phyloP scores from a whole-genome alignment of 2,113 vertebrate genomes.

The Sturnus vulgaris region DNA sequence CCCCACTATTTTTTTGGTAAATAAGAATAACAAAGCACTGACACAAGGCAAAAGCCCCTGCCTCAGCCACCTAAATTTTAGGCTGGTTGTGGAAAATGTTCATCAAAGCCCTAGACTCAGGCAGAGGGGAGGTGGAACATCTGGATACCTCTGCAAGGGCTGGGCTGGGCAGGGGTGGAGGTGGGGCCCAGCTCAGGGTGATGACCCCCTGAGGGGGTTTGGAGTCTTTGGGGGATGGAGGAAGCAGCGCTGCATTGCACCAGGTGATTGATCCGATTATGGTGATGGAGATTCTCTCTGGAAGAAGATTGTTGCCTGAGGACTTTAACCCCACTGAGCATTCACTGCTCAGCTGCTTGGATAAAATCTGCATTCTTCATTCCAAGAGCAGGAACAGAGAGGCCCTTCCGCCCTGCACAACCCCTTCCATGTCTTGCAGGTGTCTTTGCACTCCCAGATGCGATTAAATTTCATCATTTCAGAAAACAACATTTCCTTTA shows the following conservation, averaged over 20 bases:
- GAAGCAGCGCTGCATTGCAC: fast-evolving
- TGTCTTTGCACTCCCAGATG: background rate
- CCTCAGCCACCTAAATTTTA: background rate
- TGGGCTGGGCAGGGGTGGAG: background rate
- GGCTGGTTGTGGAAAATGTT: background rate
- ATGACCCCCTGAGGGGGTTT: background rate
- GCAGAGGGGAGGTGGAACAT: background rate
- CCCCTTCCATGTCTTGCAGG: background rate
- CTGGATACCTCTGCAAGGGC: background rate
- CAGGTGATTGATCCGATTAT: background rate
- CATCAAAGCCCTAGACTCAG: fast-evolving
- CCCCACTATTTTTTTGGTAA: background rate
- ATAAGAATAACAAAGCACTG: background rate
- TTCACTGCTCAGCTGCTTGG: background rate
- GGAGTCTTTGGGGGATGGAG: background rate
- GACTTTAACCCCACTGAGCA: background rate
- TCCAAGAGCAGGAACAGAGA: background rate
- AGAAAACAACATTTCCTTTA: background rate
- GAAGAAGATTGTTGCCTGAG: background rate
- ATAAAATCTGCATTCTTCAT: background rate
- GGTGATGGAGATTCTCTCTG: background rate
- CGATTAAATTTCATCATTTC: fast-evolving
- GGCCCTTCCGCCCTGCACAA: fast-evolving
- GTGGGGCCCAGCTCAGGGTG: background rate
- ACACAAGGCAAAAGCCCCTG: background rate